Conservation (phyloP, 2,797 vertebrate species). For the Chelonia mydas region DNA sequence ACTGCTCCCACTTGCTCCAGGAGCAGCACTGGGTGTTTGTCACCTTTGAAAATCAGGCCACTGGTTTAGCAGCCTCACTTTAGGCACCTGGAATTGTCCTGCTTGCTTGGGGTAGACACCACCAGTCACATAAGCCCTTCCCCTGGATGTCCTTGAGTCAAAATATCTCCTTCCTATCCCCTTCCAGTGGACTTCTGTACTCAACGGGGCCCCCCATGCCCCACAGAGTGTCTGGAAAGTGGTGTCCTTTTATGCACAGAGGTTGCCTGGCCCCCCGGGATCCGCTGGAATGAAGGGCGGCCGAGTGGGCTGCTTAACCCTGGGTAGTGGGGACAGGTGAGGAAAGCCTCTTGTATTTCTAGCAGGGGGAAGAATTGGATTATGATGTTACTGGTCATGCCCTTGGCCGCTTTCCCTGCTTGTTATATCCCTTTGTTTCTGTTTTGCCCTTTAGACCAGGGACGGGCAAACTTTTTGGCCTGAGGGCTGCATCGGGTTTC, state of each 20-base stretch:
- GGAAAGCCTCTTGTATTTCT: no score
- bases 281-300: background rate
- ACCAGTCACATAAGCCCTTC: background rate
- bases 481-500: no score
- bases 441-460: background rate
- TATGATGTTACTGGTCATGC: background rate
- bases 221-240: background rate
- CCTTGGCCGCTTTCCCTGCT: background rate
- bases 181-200: background rate
- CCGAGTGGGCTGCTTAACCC: background rate
- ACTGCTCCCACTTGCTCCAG: background rate
- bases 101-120: background rate
- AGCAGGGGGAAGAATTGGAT: background rate
- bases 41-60: background rate
- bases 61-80: background rate
- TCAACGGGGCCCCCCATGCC: background rate
- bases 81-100: background rate
- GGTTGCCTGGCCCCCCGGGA: background rate
- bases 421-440: background rate
- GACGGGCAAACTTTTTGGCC: no score
- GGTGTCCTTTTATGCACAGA: background rate
- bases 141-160: background rate
- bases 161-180: background rate
- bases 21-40: background rate
- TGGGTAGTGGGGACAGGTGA: no score